These are phyloP conservation scores for Latrodectus elegans DNA, from an alignment of 2,888 invertebrate species.

Conservation along the genomic window DNA sequence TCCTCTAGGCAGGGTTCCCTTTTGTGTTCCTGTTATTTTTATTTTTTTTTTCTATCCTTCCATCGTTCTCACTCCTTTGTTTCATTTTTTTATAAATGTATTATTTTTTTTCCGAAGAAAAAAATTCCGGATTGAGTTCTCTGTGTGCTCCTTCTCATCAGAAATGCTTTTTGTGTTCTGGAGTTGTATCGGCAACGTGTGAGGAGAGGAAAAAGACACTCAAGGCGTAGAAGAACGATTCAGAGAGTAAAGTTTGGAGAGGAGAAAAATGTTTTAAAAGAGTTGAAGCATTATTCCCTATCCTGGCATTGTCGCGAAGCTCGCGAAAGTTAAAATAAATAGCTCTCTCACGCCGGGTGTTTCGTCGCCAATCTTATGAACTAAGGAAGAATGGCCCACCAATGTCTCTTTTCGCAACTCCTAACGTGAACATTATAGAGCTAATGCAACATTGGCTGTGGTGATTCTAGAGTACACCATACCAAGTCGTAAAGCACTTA, in stretches of 20 bases:
- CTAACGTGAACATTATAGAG: conserved; percentile 39
- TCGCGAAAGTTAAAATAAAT: conserved; percentile 18
- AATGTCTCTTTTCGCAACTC: conserved; percentile 14
- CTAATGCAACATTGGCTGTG: not conserved
- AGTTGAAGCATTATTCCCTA: conserved; percentile 11
- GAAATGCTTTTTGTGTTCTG: conserved; percentile 19
- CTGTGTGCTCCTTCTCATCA: not conserved
- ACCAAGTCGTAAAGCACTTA: not conserved
- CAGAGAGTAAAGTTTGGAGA: conserved; percentile 47
- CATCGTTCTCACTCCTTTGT: conserved; percentile 21
- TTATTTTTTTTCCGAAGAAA: not conserved
- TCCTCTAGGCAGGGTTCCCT: conserved; percentile 33
- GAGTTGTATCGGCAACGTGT: conserved; percentile 16
- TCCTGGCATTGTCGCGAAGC: conserved; percentile 22
- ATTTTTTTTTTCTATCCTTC: conserved; percentile 3
- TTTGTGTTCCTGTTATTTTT: not conserved
- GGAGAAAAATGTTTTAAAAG: conserved; percentile 53
- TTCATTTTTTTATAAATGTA: not conserved
- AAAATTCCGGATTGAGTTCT: conserved; percentile 32
- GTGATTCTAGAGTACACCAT: not conserved
- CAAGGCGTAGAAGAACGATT: conserved; percentile 20
- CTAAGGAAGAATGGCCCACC: conserved; percentile 24
- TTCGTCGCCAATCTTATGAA: not conserved
- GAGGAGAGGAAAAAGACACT: not conserved
- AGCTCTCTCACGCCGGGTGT: conserved; percentile 14